Evolutionary conservation across 2,113 vertebrate genomes (phyloP).

Genomic region (Nesoenas mayeri): DNA sequence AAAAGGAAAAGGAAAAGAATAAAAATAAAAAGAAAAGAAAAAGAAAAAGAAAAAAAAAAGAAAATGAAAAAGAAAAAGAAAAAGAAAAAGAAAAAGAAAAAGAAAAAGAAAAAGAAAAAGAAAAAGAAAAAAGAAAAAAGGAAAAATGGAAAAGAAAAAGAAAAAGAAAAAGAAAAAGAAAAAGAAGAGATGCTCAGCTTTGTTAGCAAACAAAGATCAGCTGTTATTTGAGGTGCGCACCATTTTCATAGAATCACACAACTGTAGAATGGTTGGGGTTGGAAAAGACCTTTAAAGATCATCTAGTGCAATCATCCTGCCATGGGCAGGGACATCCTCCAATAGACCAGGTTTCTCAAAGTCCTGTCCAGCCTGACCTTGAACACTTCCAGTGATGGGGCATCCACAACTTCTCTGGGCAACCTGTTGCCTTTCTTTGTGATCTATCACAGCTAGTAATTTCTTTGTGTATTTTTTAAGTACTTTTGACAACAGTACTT

Average conservation of each 20-base stretch:
- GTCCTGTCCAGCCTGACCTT: background rate
- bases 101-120: too few relatives aligned
- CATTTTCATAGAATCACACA: background rate
- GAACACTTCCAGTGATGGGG: background rate
- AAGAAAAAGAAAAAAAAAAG: too few relatives aligned
- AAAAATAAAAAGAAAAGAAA: too few relatives aligned
- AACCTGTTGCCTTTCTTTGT: background rate
- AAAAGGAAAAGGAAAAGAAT: too few relatives aligned
- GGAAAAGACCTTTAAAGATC: background rate
- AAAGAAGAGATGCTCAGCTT: background rate
- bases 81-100: too few relatives aligned
- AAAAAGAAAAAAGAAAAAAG: too few relatives aligned
- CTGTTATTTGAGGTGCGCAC: background rate
- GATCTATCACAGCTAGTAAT: background rate
- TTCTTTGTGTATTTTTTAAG: background rate
- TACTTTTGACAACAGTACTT: background rate
- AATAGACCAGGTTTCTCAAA: background rate
- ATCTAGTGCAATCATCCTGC: background rate
- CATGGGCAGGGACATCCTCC: background rate
- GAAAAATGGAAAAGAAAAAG: background rate
- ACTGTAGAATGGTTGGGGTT: background rate
- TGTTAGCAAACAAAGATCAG: background rate
- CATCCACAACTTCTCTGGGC: background rate
- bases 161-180: too few relatives aligned
- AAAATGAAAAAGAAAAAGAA: too few relatives aligned